These are phyloP conservation scores for Aplysina aerophoba DNA, from an alignment of 37 sponge, comb jelly and placozoan genomes.

Conservation along the genomic window DNA sequence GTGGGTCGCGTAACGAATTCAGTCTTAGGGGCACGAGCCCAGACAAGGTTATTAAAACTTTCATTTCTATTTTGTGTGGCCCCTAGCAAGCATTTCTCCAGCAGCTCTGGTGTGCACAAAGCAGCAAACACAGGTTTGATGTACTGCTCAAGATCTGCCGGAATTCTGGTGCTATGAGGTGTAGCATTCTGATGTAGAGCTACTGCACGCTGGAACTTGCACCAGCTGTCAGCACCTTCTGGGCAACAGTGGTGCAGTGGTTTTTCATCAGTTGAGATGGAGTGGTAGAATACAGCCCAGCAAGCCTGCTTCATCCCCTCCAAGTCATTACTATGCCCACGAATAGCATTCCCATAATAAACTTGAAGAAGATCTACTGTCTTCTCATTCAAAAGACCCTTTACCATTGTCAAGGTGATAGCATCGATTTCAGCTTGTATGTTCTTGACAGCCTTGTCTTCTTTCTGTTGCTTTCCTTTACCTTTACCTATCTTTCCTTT, in stretches of 20 bases:
- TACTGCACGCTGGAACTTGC: slow-evolving; percentile 43
- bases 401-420: no score
- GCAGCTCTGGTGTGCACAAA: slow-evolving; percentile 25
- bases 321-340: slow-evolving; percentile 22
- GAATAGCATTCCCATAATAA: slow-evolving; percentile 46
- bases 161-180: slow-evolving; percentile 24
- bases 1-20: background rate
- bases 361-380: slow-evolving; percentile 15
- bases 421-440: no score
- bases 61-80: no score
- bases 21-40: slow-evolving; percentile 8
- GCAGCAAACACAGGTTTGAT: slow-evolving; percentile 18
- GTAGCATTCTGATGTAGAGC: slow-evolving; percentile 17
- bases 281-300: slow-evolving; percentile 49
- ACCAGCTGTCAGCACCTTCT: slow-evolving; percentile 10
- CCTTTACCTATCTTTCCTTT: no score
- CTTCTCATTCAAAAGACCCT: slow-evolving; percentile 19
- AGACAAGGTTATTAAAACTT: slow-evolving; percentile 17
- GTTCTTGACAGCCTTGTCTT: no score
- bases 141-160: slow-evolving; percentile 20
- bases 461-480: no score
- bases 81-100: slow-evolving; percentile 19
- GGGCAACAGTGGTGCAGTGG: slow-evolving; percentile 44
- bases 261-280: slow-evolving; percentile 30
- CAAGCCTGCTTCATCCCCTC: slow-evolving; percentile 31